A percentile compares a stretch with the other conserved stretches of the same genome.
These are phyloP conservation scores for Myotis davidii DNA, from an alignment of 2,113 vertebrate genomes.

Conservation along the genomic window DNA sequence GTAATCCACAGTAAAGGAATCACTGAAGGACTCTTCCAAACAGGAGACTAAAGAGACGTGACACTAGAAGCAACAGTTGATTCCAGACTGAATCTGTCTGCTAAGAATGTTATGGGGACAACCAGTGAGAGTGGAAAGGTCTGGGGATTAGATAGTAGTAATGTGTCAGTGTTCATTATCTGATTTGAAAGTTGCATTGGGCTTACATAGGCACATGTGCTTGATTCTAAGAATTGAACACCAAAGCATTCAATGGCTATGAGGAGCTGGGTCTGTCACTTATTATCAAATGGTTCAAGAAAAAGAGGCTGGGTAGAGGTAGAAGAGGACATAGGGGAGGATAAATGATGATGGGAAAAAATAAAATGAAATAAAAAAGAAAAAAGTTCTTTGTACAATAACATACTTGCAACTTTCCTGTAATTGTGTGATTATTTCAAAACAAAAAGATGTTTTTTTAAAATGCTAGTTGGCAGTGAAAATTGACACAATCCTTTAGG, in stretches of 20 bases:
- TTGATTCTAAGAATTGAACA: background rate
- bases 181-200: background rate
- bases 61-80: background rate
- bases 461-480: background rate
- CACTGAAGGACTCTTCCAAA: background rate
- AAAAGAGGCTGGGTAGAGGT: background rate
- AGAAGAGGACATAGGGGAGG: too few relatives aligned
- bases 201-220: background rate
- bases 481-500: background rate
- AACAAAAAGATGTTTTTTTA: background rate
- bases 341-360: too few relatives aligned
- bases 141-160: background rate
- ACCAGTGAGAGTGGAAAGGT: background rate
- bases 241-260: background rate
- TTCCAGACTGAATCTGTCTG: background rate
- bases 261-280: background rate
- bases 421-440: background rate
- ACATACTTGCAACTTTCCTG: background rate
- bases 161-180: background rate
- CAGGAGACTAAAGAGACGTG: background rate
- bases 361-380: background rate
- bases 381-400: background rate
- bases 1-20: background rate
- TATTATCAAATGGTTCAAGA: background rate
- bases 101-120: background rate